Conservation (phyloP, 2,797 vertebrate genomes). For the Masticophis lateralis region DNA sequence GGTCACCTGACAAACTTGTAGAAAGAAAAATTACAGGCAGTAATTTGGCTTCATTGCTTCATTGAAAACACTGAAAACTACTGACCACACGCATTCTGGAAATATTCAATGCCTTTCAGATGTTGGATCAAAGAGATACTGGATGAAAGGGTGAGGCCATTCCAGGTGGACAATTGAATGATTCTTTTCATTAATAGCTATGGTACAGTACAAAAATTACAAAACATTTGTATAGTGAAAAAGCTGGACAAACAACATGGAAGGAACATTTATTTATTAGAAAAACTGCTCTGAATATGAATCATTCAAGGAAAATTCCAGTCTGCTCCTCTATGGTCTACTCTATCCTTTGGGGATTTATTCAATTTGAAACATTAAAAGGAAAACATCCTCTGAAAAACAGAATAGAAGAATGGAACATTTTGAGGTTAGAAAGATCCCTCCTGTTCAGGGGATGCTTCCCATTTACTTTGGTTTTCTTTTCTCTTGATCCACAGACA, state of each 20-base stretch:
- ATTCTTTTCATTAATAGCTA: neutral
- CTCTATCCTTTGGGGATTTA: constrained; percentile 45
- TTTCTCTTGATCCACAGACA: constrained; percentile 24
- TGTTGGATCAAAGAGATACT: neutral
- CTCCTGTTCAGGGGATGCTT: constrained; percentile 11
- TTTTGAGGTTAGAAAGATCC: constrained; percentile 30
- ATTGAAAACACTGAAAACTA: neutral
- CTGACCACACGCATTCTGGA: neutral
- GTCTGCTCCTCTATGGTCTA: constrained; percentile 12
- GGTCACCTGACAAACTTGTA: neutral
- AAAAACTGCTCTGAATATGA: neutral
- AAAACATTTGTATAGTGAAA: neutral
- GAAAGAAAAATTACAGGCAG: neutral
- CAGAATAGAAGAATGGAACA: constrained; percentile 25
- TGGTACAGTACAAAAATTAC: constrained; percentile 26
- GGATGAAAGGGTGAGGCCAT: neutral
- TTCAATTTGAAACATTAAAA: constrained; percentile 55
- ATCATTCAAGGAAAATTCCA: constrained; percentile 9
- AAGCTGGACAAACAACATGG: neutral
- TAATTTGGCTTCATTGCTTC: neutral
- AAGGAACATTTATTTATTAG: constrained; percentile 21
- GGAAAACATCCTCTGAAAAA: constrained; percentile 42
- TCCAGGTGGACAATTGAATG: neutral
- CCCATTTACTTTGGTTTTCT: constrained; percentile 33
- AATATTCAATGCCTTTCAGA: neutral